Base-by-base conservation (phyloP, 2,888 invertebrate species). In the Meloe dianella region DNA sequence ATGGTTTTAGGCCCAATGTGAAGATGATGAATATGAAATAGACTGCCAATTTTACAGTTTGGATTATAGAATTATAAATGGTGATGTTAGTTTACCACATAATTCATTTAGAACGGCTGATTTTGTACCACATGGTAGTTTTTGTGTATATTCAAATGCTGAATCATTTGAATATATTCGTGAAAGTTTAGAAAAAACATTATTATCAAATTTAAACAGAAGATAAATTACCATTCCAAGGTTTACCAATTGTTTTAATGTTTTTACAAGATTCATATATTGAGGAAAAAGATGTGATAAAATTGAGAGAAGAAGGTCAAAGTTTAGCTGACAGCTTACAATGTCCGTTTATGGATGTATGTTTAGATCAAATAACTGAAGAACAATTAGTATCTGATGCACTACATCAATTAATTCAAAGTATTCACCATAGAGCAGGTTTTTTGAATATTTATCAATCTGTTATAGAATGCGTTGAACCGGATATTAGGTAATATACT, bases 101-200 rank as follows among this genome's bases (percentile, higher is more conserved):
- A 95, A 95, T 83, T 91, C 93, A 60, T 92, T 95, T 79, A 89
- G 91, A 77, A 92, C 93, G 32, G 90, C 93, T 62, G 94, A 95
- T 83, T 96, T 96, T 81, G 90, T 92, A 79, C 95, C 96, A 32
- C 95, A 96, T 82, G 96, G 96, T 91, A 85, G 93, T 77, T 93
- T 93, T 84, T 94, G 94, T 83, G 92, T 94, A 24, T 98, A 94
- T 83, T 94, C 95, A 78, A 95, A 96, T 78, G 92, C 93, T 75
- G 93, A 94, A 78, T 93, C 96, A 0, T 93, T 97, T 79, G 96
- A 97, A 80, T 97, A 95, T 81, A 91, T 98, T 61, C 88, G 95
- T 74, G 93, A 93, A 66, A 95, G 95, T 82, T 88, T 98, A 72
- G 95, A 97, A 82, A 94, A 96, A 82, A 96, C 96, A 3, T 86